Base-by-base conservation (phyloP, 2,797 vertebrate species). In the Sebastes matsubarae region DNA sequence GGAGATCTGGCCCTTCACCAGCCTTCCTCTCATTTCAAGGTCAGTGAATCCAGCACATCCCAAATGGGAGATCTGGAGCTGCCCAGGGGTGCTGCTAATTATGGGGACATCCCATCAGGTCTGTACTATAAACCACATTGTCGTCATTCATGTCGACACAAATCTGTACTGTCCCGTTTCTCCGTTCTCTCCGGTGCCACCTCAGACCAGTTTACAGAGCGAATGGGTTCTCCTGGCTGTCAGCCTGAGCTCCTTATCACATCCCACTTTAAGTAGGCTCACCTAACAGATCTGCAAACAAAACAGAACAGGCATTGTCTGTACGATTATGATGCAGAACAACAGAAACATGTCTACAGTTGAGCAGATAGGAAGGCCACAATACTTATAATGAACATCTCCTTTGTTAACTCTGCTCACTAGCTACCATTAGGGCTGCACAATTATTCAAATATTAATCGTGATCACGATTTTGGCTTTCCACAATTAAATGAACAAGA, bases 31-130 rank as follows among this genome's bases (percentile, higher is more conserved):
- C 32, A 18, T 80, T 82, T 90, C 54, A 71, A 85, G 89, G 89
- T 92, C 87, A 85, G 46, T 79, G 0, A 75, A 81, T 84, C 80
- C 42, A 84, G 85, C 38, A 70, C 69, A 76, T 75, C 65, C 79
- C 76, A 79, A 69, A 74, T 59, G 54, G 80, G 84, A 85, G 55
- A 69, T 24, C 22, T 52, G 29, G 6, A 32, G 30, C 73, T 61
- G 13, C 86, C 73, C 81, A 30, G 5, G 74, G 83, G 72, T 68
- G 68, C 63, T 72, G 77, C 89, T 93, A 91, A 89, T 91, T 86
- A 85, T 80, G 74, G 79, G 67, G 18, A 42, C 29, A 22, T 89
- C 84, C 83, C 74, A 84, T 81, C 68, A 78, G 60, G 50, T 72
- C 79, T 84, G 83, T 34, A 69, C 77, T 77, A 70, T 22, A 89